Evolutionary conservation across 2,797 vertebrate genomes (phyloP).

Genomic region (Cetoscarus ocellatus): DNA sequence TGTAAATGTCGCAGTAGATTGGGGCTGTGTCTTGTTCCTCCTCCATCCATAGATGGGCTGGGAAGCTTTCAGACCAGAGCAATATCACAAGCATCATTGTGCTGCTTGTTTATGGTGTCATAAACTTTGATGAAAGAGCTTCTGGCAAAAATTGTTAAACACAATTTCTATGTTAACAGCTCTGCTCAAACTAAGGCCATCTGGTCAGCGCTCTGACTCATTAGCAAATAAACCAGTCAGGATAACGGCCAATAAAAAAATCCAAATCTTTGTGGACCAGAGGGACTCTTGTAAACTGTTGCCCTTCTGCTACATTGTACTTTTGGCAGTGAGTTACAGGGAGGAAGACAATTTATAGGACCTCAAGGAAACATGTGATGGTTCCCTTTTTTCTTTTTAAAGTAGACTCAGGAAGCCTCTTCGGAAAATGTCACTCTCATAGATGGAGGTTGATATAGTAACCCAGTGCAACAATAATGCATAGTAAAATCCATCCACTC

Average conservation of each 20-base stretch:
- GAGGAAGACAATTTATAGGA: conserved; percentile 27
- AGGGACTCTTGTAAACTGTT: conserved; percentile 43
- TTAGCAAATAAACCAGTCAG: conserved; percentile 64
- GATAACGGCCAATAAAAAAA: conserved; percentile 39
- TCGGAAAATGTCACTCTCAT: background rate
- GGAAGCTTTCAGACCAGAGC: conserved; percentile 38
- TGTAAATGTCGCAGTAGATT: conserved; percentile 6
- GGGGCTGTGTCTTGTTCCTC: background rate
- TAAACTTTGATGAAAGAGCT: conserved; percentile 66
- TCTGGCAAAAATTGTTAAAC: conserved; percentile 58
- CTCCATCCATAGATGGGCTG: conserved; percentile 19
- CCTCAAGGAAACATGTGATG: conserved; percentile 1
- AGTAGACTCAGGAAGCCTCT: background rate
- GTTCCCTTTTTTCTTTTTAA: background rate
- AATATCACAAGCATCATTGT: conserved; percentile 43
- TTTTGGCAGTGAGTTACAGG: conserved; percentile 22
- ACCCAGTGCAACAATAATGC: background rate
- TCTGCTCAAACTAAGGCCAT: conserved; percentile 59
- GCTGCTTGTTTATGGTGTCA: conserved; percentile 51
- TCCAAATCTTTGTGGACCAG: conserved; percentile 27
- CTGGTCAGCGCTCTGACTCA: conserved; percentile 63
- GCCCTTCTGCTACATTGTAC: conserved; percentile 35
- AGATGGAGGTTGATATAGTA: background rate
- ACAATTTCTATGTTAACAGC: conserved; percentile 53
- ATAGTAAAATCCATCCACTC: background rate